Percentiles rank a stretch among this genome's conserved stretches.
Evolutionary conservation across 1,140 invertebrate genomes (phyloP).

Genomic region (Drosophila serrata): DNA sequence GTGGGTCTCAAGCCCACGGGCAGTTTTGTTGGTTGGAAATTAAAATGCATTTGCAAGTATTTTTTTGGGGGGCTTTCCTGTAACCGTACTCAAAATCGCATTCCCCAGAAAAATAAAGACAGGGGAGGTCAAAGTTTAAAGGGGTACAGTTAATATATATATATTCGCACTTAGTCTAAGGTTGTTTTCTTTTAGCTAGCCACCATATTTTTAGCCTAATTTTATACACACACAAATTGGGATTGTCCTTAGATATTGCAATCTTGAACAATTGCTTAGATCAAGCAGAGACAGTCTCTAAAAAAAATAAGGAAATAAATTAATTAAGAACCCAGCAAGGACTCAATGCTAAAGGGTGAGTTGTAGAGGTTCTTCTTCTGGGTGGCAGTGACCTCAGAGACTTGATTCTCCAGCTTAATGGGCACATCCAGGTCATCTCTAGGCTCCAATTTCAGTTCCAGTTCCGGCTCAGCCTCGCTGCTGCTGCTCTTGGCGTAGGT

Average conservation of each 20-base stretch:
- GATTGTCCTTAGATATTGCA: background rate
- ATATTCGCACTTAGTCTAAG: background rate
- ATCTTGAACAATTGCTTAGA: background rate
- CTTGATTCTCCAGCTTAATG: conserved; percentile 29
- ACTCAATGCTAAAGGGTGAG: conserved; percentile 93
- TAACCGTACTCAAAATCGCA: conserved; percentile 12
- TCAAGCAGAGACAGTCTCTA: too few relatives aligned
- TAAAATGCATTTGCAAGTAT: conserved; percentile 57
- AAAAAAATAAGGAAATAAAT: background rate
- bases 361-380: conserved; percentile 45
- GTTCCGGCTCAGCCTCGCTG: conserved; percentile 31
- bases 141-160: conserved; percentile 2
- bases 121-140: background rate
- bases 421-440: background rate
- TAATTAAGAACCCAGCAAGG: conserved; percentile 86
- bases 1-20: conserved; percentile 26
- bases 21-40: conserved; percentile 60
- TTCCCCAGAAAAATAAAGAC: conserved; percentile 7
- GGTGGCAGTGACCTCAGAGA: background rate
- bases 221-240: background rate
- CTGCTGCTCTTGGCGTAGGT: conserved; percentile 48
- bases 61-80: conserved; percentile 7
- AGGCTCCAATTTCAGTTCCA: conserved; percentile 2
- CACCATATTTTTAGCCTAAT: conserved; percentile 20
- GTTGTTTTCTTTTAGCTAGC: conserved; percentile 4